Evolutionary conservation across 2,888 invertebrate genomes (phyloP).

Genomic region (Apotomis betuletana): DNA sequence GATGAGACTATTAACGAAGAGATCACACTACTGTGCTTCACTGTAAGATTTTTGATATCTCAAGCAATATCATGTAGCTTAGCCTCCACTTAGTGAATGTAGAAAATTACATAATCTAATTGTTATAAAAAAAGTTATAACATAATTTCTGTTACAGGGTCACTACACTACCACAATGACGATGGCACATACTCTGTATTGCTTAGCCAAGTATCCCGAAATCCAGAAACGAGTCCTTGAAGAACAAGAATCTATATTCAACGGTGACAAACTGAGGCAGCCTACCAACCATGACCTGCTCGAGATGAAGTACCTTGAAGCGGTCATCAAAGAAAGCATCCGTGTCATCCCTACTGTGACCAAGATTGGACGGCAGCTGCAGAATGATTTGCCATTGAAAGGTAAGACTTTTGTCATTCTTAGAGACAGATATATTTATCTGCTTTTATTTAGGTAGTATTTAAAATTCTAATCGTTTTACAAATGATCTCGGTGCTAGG

Average conservation of each 20-base stretch:
- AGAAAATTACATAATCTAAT: too few relatives aligned
- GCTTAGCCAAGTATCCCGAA: conserved; percentile 52
- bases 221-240: conserved; percentile 51
- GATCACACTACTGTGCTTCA: conserved; percentile 52
- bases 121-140: too few relatives aligned
- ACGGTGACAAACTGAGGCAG: conserved; percentile 47
- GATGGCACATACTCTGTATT: conserved; percentile 52
- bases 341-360: conserved; percentile 54
- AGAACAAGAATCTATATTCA: conserved; percentile 52
- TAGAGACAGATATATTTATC: too few relatives aligned
- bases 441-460: neutral
- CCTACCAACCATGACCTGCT: conserved; percentile 51
- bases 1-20: conserved; percentile 55
- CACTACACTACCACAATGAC: conserved; percentile 56
- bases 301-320: conserved; percentile 58
- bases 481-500: too few relatives aligned
- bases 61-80: conserved; percentile 6
- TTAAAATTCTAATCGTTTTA: too few relatives aligned
- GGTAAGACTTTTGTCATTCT: conserved; percentile 42
- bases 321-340: conserved; percentile 56
- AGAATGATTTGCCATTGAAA: conserved; percentile 52
- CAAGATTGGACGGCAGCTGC: conserved; percentile 54
- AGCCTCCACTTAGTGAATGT: neutral
- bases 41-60: conserved; percentile 46
- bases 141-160: conserved; percentile 45